Conservation (phyloP, 2,113 vertebrate species). For the Passer domesticus region DNA sequence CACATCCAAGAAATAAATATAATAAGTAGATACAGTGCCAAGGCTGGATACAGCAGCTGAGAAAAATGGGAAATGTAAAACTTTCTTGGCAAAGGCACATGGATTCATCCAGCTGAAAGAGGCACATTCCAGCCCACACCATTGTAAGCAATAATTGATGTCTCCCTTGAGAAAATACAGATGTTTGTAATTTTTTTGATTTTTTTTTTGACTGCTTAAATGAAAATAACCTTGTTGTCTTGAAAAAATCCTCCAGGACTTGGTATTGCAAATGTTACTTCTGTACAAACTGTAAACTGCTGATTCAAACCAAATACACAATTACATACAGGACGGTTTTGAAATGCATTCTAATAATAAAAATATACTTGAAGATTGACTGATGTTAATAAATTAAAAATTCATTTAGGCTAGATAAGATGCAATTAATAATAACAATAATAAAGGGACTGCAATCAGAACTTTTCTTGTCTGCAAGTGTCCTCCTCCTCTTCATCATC, state of each 20-base stretch:
- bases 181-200: constrained; percentile 61
- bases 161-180: constrained; percentile 57
- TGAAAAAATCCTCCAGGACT: constrained; percentile 43
- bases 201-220: not conserved
- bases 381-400: not conserved
- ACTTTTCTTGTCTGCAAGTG: not conserved
- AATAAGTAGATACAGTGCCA: constrained; percentile 48
- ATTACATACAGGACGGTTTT: not conserved
- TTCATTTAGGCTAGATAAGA: not conserved
- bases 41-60: constrained; percentile 60
- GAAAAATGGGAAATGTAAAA: constrained; percentile 68
- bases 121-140: constrained; percentile 46
- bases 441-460: not conserved
- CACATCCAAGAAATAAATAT: constrained; percentile 42
- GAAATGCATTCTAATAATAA: constrained; percentile 29
- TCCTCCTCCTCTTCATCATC: not conserved
- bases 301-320: constrained; percentile 39
- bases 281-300: constrained; percentile 49
- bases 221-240: constrained; percentile 57
- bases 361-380: not conserved
- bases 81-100: constrained; percentile 51
- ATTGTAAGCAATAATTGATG: constrained; percentile 48
- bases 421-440: not conserved
- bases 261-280: constrained; percentile 50
- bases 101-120: constrained; percentile 61